phyloP scores from a whole-genome alignment of 2,888 invertebrate genomes.

The Cyrtodaria siliqua region DNA sequence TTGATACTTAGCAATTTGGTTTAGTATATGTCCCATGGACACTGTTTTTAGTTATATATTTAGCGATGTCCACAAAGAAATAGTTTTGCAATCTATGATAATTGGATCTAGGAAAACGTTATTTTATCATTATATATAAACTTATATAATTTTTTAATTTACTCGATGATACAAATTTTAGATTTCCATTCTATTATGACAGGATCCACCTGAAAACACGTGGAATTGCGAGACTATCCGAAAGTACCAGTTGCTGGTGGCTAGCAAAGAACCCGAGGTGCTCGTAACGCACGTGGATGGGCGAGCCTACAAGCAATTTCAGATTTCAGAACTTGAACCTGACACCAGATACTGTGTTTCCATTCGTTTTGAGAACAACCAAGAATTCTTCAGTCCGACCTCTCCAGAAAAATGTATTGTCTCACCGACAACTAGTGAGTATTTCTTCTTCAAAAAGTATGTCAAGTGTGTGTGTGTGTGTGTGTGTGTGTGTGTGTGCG shows the following conservation, averaged over 20 bases:
- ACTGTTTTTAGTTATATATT: too few species aligned
- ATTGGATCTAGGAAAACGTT: too few species aligned
- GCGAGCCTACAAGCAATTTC: constrained; percentile 57
- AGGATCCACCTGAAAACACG: constrained; percentile 70
- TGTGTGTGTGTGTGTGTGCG: too few species aligned
- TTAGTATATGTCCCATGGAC: too few species aligned
- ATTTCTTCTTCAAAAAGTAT: too few species aligned
- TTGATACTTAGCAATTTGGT: too few species aligned
- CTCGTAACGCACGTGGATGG: constrained; percentile 62
- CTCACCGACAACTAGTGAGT: constrained; percentile 76
- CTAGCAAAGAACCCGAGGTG: constrained; percentile 48
- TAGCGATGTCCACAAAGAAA: too few species aligned
- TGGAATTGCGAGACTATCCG: constrained; percentile 76
- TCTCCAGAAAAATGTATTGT: constrained; percentile 72
- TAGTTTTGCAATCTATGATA: too few species aligned
- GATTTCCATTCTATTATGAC: constrained; percentile 28
- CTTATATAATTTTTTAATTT: too few species aligned
- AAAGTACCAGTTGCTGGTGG: constrained; percentile 69
- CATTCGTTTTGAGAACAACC: constrained; percentile 73
- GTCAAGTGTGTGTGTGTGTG: too few species aligned
- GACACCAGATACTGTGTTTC: constrained; percentile 77
- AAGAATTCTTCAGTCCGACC: constrained; percentile 69
- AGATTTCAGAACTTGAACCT: constrained; percentile 73
- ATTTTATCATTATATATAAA: too few species aligned
- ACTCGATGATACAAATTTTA: too few species aligned